These are phyloP conservation scores for Notothenia coriiceps DNA, from an alignment of 2,113 vertebrate species.

Conservation along the genomic window DNA sequence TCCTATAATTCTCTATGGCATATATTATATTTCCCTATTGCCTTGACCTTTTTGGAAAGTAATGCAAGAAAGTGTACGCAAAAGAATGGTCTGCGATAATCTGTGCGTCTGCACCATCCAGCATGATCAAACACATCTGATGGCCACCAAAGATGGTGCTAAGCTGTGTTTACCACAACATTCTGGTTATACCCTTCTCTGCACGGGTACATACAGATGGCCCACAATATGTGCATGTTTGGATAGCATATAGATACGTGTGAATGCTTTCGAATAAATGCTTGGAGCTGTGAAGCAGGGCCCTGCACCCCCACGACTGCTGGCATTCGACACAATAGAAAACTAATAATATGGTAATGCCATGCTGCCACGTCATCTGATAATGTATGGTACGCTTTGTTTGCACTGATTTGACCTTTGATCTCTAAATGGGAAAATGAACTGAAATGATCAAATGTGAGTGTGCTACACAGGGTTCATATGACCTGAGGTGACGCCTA, in stretches of 20 bases:
- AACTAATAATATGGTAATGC: conserved; percentile 77
- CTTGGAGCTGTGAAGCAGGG: conserved; percentile 29
- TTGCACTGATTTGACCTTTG: conserved; percentile 71
- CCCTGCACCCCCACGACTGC: conserved; percentile 23
- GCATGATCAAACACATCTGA: conserved; percentile 63
- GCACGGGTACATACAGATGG: conserved; percentile 66
- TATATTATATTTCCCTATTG: conserved; percentile 21
- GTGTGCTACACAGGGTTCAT: conserved; percentile 26
- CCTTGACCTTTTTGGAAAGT: conserved; percentile 35
- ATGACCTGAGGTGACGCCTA: conserved; percentile 26
- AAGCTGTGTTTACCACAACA: conserved; percentile 65
- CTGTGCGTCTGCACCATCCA: conserved; percentile 57
- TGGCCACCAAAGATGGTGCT: conserved; percentile 51
- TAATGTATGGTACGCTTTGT: conserved; percentile 55
- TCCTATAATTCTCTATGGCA: conserved; percentile 2
- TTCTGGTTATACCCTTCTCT: conserved; percentile 47
- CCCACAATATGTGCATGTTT: conserved; percentile 70
- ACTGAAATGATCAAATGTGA: conserved; percentile 58
- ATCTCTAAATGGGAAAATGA: conserved; percentile 59
- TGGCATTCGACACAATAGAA: conserved; percentile 72
- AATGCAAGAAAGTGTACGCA: conserved; percentile 47
- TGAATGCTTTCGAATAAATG: conserved; percentile 60
- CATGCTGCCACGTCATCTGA: conserved; percentile 57
- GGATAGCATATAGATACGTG: conserved; percentile 56
- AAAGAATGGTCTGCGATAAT: conserved; percentile 37